Conservation (phyloP, 2,113 vertebrate species). For the Melospiza georgiana region DNA sequence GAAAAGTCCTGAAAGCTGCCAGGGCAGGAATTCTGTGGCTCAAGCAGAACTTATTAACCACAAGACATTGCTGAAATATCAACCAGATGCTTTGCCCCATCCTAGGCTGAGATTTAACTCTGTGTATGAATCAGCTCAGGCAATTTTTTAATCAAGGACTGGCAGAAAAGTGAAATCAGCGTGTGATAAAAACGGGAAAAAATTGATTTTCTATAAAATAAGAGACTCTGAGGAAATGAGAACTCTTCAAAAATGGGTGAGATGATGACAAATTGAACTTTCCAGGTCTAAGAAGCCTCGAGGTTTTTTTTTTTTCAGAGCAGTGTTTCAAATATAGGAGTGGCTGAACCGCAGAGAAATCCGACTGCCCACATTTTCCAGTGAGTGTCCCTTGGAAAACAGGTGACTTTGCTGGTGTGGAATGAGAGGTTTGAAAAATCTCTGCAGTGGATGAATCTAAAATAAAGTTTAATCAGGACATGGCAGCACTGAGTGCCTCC, state of each 20-base stretch:
- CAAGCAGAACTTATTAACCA: constrained; percentile 21
- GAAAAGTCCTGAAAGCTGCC: constrained; percentile 2
- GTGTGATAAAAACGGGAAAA: not conserved
- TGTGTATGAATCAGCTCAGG: not conserved
- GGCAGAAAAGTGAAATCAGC: not conserved
- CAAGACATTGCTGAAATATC: constrained; percentile 38
- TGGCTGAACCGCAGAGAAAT: constrained; percentile 20
- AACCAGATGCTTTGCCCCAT: constrained; percentile 9
- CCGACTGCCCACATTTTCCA: constrained; percentile 50
- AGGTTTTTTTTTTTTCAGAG: not conserved
- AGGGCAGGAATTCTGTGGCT: constrained; percentile 9
- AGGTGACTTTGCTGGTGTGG: constrained; percentile 61
- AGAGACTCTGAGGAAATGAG: not conserved
- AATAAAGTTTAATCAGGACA: not conserved
- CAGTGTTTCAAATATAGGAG: constrained; percentile 36
- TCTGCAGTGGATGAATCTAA: not conserved
- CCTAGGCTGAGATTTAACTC: not conserved
- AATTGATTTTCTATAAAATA: not conserved
- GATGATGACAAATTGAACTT: constrained; percentile 9
- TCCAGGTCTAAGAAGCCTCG: constrained; percentile 17
- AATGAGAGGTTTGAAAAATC: constrained; percentile 39
- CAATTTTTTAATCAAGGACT: not conserved
- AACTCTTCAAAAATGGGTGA: not conserved
- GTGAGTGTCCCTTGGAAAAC: constrained; percentile 37
- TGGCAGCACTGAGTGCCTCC: not conserved